Evolutionary conservation across 2,797 vertebrate genomes (phyloP).

Genomic region (Eulemur rubriventer): DNA sequence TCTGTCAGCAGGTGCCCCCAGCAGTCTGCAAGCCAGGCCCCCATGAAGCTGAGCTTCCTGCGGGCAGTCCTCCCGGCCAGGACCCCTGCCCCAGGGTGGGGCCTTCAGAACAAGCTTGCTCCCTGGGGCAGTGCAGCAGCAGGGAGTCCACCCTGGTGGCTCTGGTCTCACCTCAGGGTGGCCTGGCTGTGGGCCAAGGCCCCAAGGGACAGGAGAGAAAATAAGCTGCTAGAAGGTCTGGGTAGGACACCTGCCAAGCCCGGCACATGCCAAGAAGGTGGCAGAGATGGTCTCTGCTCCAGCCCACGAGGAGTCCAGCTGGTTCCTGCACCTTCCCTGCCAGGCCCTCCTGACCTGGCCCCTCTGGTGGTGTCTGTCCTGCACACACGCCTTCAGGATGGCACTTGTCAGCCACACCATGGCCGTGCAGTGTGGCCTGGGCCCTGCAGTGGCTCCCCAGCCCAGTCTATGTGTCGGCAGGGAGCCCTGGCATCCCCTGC

Average conservation of each 20-base stretch:
- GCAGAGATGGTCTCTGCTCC: background rate
- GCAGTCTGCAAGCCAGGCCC: background rate
- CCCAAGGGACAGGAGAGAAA: background rate
- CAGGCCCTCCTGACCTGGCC: background rate
- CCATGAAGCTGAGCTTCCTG: background rate
- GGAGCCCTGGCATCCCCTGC: background rate
- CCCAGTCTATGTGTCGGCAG: background rate
- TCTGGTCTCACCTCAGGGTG: background rate
- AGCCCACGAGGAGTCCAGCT: rapidly evolving
- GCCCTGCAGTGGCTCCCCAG: background rate
- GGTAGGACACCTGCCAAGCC: background rate
- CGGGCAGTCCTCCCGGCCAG: background rate
- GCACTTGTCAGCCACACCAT: background rate
- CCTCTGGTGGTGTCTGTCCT: background rate
- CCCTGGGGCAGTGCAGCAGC: rapidly evolving
- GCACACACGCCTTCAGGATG: background rate
- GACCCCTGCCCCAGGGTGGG: background rate
- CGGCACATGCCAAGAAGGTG: background rate
- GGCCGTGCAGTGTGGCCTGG: background rate
- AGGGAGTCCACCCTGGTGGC: background rate
- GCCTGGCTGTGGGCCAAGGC: background rate
- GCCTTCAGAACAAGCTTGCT: background rate
- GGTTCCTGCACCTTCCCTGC: background rate
- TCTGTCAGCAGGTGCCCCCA: background rate
- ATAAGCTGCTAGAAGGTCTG: background rate